A percentile compares a stretch with the other conserved stretches of the same genome.
Evolutionary conservation across 2,888 invertebrate species (phyloP).

Genomic region (Ctenicera cuprea): DNA sequence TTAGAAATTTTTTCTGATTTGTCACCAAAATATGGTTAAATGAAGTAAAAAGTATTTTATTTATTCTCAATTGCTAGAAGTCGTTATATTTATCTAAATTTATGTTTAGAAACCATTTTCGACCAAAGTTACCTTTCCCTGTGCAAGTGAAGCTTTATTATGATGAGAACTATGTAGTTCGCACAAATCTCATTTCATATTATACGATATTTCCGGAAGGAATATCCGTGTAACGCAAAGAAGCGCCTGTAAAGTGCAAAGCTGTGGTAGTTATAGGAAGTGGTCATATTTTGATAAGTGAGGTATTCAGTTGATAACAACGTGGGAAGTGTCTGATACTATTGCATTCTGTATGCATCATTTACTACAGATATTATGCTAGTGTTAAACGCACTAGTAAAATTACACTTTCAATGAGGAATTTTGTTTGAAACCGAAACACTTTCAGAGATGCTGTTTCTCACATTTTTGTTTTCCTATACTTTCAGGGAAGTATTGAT

Average conservation of each 20-base stretch:
- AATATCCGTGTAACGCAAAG: constrained; percentile 28
- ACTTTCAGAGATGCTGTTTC: too few species aligned
- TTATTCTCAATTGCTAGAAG: too few species aligned
- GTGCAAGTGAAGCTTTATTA: not conserved
- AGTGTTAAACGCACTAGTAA: constrained; percentile 1
- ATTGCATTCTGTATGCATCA: constrained; percentile 16
- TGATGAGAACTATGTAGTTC: not conserved
- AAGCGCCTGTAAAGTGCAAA: constrained; percentile 35
- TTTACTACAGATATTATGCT: constrained; percentile 21
- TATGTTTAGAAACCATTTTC: not conserved
- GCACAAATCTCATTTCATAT: constrained; percentile 27
- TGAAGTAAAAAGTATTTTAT: too few species aligned
- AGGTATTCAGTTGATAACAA: constrained; percentile 36
- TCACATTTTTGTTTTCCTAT: too few species aligned
- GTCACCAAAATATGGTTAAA: too few species aligned
- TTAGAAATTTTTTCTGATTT: too few species aligned
- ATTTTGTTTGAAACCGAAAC: not conserved
- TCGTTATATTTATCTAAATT: too few species aligned
- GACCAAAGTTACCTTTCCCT: not conserved
- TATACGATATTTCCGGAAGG: constrained; percentile 42
- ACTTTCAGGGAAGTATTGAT: too few species aligned
- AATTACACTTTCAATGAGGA: not conserved
- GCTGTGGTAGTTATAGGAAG: constrained; percentile 50
- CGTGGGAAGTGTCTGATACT: constrained; percentile 39
- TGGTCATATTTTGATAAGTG: constrained; percentile 50